These are phyloP conservation scores for Ceratitis capitata DNA, from an alignment of 1,140 invertebrate species.

Conservation along the genomic window DNA sequence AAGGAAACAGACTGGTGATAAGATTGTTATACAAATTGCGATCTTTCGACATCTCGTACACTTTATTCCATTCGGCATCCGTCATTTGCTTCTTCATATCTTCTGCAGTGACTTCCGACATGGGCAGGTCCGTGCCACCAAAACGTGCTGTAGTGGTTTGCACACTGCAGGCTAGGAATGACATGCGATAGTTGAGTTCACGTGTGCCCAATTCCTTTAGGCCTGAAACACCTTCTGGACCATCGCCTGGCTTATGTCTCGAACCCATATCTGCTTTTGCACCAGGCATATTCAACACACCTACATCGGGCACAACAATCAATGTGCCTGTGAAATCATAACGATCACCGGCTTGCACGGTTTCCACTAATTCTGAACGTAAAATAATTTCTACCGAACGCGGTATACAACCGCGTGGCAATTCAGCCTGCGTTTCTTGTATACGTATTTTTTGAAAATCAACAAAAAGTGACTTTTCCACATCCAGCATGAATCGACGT, in stretches of 20 bases:
- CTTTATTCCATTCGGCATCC: slow-evolving; percentile 93
- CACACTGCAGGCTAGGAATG: slow-evolving; percentile 94
- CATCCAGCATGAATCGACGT: slow-evolving; percentile 87
- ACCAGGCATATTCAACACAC: slow-evolving; percentile 85
- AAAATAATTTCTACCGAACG: slow-evolving; percentile 95
- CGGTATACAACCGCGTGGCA: slow-evolving; percentile 96
- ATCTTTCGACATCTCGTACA: slow-evolving; percentile 97
- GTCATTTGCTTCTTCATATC: slow-evolving; percentile 94
- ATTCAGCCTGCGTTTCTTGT: slow-evolving; percentile 97
- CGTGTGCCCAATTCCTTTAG: slow-evolving; percentile 94
- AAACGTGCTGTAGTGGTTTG: slow-evolving; percentile 85
- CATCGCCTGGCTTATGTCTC: slow-evolving; percentile 77
- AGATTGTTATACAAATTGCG: slow-evolving; percentile 93
- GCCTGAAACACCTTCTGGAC: slow-evolving; percentile 90
- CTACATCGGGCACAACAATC: slow-evolving; percentile 97
- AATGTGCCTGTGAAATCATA: slow-evolving; percentile 98
- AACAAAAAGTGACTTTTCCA: slow-evolving; percentile 94
- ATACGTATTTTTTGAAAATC: slow-evolving; percentile 99
- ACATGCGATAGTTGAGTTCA: slow-evolving; percentile 94
- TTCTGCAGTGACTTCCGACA: slow-evolving; percentile 89
- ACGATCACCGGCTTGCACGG: slow-evolving; percentile 86
- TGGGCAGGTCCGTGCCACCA: slow-evolving; percentile 78
- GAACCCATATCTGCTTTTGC: slow-evolving; percentile 84
- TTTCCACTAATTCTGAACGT: slow-evolving; percentile 96
- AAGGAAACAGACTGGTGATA: slow-evolving; percentile 92